Evolutionary conservation across 1,140 invertebrate genomes (phyloP), one percentile per base, ranked within the genome.

Genomic region (Carcinoscorpius rotundicauda): DNA sequence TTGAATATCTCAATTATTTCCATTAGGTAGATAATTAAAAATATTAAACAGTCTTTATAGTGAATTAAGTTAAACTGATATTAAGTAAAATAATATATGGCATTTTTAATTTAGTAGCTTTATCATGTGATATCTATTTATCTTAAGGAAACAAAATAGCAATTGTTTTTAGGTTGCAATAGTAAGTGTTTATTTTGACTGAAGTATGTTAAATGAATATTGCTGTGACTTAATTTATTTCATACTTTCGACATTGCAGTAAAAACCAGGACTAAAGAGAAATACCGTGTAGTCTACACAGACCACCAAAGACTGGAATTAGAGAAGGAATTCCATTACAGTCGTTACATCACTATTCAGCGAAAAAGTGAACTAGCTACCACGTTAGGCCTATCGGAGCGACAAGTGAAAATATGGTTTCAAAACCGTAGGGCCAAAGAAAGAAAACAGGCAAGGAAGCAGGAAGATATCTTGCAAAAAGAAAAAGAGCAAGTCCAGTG

Each of bases 261-360:
- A 59, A 94, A 94, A 82, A 96, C 93, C 29, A 81, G 96, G 67
- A 99, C 96, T n/a, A 97, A 96, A 81, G 96, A 99, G 80, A 98
- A 98, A 80, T 99, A 98, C 79, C 83, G 96, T 55, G 94, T 98
- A 4, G 96, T 99, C 51, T 99, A 99, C 79, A 92, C 88, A 6
- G 96, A 99, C 73, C 87, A 89, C 72, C 96, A 98, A 78, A 80
- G 96, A 9, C 78, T 98, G n/a, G 95, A 98, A 76, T 78, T 99
- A 66, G 96, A 99, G 77, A 98, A 97, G 73, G 96, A 98, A 77
- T 99, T 97, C 74, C 88, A 91, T 74, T 93, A 87, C 75, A 93
- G 85, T 68, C 83, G 88, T 49, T 99, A 98, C 78, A 98, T 98
- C 72, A 97, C 93, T 10, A 97, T 98, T 65, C 82, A 89, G 49